Evolutionary conservation across 2,888 invertebrate genomes (phyloP).

Genomic region (Schrankia costaestrigalis): DNA sequence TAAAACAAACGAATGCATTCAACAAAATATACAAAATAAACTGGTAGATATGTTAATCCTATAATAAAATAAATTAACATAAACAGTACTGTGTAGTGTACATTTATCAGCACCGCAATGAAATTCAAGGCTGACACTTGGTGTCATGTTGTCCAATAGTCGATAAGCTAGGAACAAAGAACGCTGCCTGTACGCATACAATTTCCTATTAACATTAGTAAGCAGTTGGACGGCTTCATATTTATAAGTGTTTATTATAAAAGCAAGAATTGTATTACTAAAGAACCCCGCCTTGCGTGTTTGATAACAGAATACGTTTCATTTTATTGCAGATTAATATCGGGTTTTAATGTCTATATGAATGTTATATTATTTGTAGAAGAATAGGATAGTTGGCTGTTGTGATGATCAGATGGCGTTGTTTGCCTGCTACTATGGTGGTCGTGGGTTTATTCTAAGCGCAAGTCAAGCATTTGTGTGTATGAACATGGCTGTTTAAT

Average conservation of each 20-base stretch:
- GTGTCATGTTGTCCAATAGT: constrained; percentile 46
- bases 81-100: constrained; percentile 35
- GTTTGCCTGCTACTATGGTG: too few species aligned
- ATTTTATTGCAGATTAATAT: too few species aligned
- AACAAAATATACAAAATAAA: constrained; percentile 27
- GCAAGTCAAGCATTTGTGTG: too few species aligned
- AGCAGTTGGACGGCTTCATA: constrained; percentile 17
- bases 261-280: not conserved
- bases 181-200: constrained; percentile 10
- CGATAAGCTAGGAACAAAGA: constrained; percentile 44
- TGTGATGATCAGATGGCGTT: too few species aligned
- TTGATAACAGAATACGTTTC: too few species aligned
- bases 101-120: constrained; percentile 52
- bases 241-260: not conserved
- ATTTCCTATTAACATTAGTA: constrained; percentile 19
- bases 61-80: constrained; percentile 60
- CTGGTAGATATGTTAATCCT: constrained; percentile 41
- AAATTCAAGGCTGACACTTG: constrained; percentile 54
- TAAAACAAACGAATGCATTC: constrained; percentile 10
- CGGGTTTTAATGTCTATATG: too few species aligned
- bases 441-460: too few species aligned
- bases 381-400: too few species aligned
- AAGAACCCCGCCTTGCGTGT: constrained; percentile 1
- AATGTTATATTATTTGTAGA: too few species aligned
- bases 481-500: too few species aligned